A percentile compares a stretch with the other conserved stretches of the same genome.
phyloP scores from a whole-genome alignment of 2,113 vertebrate genomes.

The Rhinopomastus cyanomelas region DNA sequence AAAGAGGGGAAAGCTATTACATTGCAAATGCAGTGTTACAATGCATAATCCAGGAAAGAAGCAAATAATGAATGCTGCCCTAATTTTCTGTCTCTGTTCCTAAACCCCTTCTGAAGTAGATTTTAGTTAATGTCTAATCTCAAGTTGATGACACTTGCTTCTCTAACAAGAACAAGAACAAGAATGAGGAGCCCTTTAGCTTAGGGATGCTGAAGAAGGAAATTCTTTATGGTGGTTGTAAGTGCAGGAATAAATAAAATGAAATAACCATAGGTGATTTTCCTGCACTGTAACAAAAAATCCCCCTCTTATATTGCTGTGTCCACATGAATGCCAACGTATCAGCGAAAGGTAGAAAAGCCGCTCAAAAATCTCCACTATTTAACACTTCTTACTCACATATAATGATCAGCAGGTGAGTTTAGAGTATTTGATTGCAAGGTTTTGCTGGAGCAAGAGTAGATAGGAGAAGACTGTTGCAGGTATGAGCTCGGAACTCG shows the following conservation, averaged over 20 bases:
- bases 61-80: not conserved
- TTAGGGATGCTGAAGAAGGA: not conserved
- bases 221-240: not conserved
- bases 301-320: not conserved
- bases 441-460: too few relatives aligned
- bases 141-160: accelerated
- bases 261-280: not conserved
- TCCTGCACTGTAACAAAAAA: too few relatives aligned
- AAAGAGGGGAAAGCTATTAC: not conserved
- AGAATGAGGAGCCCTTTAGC: not conserved
- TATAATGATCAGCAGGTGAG: not conserved
- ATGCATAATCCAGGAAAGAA: not conserved
- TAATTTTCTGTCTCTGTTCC: not conserved
- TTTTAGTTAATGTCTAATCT: not conserved
- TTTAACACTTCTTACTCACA: not conserved
- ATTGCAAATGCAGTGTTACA: not conserved
- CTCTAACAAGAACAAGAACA: not conserved
- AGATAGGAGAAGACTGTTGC: too few relatives aligned
- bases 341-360: not conserved
- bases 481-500: too few relatives aligned
- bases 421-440: too few relatives aligned
- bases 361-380: not conserved
- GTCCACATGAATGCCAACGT: not conserved
- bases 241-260: not conserved
- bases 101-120: not conserved